Conservation (phyloP, 2,797 vertebrate genomes). For the Perodicticus potto region DNA sequence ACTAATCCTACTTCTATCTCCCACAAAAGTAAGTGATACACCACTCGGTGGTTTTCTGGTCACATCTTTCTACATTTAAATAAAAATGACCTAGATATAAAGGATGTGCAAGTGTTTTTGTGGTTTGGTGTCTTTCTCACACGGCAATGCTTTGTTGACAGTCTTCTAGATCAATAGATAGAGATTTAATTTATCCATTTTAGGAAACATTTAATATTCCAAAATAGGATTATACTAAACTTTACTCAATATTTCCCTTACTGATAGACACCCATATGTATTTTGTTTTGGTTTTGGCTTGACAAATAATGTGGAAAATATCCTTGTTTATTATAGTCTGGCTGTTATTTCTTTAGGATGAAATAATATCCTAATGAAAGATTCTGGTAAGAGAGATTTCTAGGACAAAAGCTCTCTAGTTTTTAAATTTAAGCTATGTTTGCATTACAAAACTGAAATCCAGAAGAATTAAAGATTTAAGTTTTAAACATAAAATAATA, state of each 20-base stretch:
- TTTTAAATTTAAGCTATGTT: conserved; percentile 43
- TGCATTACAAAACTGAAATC: conserved; percentile 46
- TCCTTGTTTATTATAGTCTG: background rate
- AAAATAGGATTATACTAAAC: background rate
- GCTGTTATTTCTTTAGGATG: conserved; percentile 5
- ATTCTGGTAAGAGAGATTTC: background rate
- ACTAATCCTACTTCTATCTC: background rate
- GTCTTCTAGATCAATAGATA: background rate
- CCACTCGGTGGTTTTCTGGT: background rate
- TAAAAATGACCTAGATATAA: background rate
- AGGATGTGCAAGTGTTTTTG: background rate
- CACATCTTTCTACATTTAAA: background rate
- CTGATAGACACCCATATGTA: background rate
- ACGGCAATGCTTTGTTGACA: background rate
- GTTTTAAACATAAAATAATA: conserved; percentile 56
- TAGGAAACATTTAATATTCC: background rate
- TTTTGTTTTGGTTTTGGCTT: background rate
- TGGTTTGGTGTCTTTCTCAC: background rate
- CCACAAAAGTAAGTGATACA: background rate
- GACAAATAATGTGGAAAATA: background rate
- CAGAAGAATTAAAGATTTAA: conserved; percentile 52
- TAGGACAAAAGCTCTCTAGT: background rate
- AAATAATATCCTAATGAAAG: background rate
- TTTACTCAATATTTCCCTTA: background rate
- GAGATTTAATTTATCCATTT: conserved; percentile 17